Conservation (phyloP, 2,888 invertebrate species). For the Drosophila paucipuncta region DNA sequence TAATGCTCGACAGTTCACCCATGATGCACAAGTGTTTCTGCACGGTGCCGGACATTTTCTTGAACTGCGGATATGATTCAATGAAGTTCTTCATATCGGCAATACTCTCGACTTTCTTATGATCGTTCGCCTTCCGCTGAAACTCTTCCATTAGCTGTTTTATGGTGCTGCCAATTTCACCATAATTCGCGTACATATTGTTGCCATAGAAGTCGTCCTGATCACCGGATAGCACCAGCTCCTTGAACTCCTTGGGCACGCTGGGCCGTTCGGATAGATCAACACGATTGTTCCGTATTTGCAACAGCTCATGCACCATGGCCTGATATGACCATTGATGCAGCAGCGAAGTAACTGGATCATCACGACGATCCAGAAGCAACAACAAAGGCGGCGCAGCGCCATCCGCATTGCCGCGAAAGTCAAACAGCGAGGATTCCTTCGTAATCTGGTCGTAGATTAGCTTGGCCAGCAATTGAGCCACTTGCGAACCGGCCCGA, state of each 20-base stretch:
- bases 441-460: conserved; percentile 94
- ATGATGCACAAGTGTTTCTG: conserved; percentile 99
- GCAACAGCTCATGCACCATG: conserved; percentile 99
- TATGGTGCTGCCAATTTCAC: conserved; percentile 98
- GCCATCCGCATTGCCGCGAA: conserved; percentile 88
- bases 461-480: conserved; percentile 93
- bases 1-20: conserved; percentile 95
- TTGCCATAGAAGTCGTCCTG: conserved; percentile 98
- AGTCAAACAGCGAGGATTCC: conserved; percentile 95
- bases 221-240: conserved; percentile 96
- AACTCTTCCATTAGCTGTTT: conserved; percentile 99
- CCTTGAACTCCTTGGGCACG: conserved; percentile 94
- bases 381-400: conserved; percentile 92
- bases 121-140: conserved; percentile 94
- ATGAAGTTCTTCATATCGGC: conserved; percentile 99
- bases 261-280: conserved; percentile 94
- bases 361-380: conserved; percentile 96
- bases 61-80: conserved; percentile 99
- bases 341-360: conserved; percentile 97
- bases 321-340: conserved; percentile 99
- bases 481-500: conserved; percentile 93
- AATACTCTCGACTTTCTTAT: conserved; percentile 93
- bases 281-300: conserved; percentile 97
- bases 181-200: conserved; percentile 98
- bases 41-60: conserved; percentile 98